A percentile compares a stretch with the other conserved stretches of the same genome.
phyloP scores from a whole-genome alignment of 1,140 invertebrate genomes.

The Zaprionus capensis region DNA sequence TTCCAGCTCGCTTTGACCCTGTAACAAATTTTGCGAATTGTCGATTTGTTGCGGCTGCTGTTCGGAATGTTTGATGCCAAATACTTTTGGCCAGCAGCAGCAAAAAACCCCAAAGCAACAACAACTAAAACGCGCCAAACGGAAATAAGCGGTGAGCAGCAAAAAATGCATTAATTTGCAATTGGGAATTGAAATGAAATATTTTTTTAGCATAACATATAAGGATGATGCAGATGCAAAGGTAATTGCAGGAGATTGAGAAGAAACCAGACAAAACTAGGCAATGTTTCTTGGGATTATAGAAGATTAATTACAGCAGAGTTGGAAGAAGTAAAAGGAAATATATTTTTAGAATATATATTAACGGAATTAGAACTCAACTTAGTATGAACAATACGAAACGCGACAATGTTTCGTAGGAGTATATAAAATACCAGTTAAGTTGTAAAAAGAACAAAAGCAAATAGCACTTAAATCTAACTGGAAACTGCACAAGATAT shows the following conservation, averaged over 20 bases:
- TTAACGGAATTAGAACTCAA: no score
- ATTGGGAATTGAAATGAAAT: neutral
- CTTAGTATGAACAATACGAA: no score
- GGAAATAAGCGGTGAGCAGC: slow-evolving; percentile 43
- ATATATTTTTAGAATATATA: no score
- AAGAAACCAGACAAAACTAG: no score
- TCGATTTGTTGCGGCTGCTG: slow-evolving; percentile 35
- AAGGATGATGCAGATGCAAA: neutral
- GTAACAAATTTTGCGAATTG: slow-evolving; percentile 70
- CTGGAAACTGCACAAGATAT: neutral
- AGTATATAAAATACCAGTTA: no score
- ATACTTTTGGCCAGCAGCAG: neutral
- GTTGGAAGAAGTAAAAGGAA: no score
- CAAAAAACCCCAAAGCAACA: slow-evolving; percentile 27
- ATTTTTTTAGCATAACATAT: neutral
- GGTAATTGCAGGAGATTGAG: neutral
- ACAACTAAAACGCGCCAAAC: slow-evolving; percentile 30
- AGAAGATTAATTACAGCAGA: no score
- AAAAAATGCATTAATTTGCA: slow-evolving; percentile 2
- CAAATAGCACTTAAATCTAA: neutral
- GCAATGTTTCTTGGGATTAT: neutral
- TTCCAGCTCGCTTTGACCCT: slow-evolving; percentile 57
- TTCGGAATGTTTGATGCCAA: slow-evolving; percentile 32
- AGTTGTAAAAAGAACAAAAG: no score
- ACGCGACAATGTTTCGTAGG: neutral